These are phyloP conservation scores for Crotophaga sulcirostris DNA, from an alignment of 2,113 vertebrate species.

Conservation along the genomic window DNA sequence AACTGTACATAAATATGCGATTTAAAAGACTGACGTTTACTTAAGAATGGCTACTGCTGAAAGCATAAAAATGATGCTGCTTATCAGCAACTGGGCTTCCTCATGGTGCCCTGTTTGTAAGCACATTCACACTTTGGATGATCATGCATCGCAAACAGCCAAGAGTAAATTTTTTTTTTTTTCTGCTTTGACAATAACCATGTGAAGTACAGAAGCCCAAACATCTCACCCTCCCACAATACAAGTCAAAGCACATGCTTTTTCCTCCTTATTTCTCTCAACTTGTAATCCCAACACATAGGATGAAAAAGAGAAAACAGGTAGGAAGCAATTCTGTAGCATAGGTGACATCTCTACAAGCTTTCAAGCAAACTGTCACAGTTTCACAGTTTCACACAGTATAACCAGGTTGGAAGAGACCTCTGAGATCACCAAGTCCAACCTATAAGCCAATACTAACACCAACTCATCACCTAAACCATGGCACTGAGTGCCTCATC, in stretches of 20 bases:
- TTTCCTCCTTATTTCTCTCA: neutral
- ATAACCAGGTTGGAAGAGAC: no score
- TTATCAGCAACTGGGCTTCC: neutral
- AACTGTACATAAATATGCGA: neutral
- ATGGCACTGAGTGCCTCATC: no score
- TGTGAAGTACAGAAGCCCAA: neutral
- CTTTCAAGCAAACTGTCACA: neutral
- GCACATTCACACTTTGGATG: neutral
- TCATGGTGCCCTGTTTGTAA: neutral
- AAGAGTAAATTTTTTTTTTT: neutral
- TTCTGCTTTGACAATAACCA: neutral
- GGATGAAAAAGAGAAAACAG: neutral
- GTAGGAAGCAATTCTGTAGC: neutral
- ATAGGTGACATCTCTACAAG: neutral
- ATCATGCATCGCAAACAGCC: neutral
- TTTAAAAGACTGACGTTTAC: neutral
- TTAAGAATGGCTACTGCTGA: neutral
- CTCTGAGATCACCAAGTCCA: no score
- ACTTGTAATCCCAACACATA: neutral
- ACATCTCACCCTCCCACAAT: neutral
- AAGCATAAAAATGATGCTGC: neutral
- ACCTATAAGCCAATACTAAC: no score
- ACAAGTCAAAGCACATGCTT: neutral
- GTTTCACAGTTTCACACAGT: no score
- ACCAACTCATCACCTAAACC: no score